Evolutionary conservation across 1,140 invertebrate genomes (phyloP), one percentile per base, ranked within the genome.

Genomic region (Littorina saxatilis): DNA sequence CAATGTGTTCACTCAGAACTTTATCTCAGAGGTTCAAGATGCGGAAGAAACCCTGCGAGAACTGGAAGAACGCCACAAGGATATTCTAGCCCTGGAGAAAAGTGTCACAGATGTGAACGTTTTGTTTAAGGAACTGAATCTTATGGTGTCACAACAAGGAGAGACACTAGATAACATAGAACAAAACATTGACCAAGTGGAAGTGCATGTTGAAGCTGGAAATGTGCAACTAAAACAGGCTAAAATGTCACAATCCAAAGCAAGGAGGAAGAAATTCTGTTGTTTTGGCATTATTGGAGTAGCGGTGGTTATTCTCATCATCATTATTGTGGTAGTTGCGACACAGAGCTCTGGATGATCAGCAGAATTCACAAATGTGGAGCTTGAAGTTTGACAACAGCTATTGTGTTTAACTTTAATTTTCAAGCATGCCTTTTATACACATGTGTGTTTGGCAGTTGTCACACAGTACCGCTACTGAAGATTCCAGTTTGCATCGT

Each of bases 41-140:
- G 87, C 88, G 15, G 83, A 85, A 61, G 61, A 82, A 66, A 84
- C 85, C 29, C 72, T 89, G 32, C 84, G 86, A 52, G 73, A 85
- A 35, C 89, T 87, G 92, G 95, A 76, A 94, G 95, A 85, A 94
- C 96, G 88, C 35, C 80, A 89, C 35, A 82, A 86, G 68, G 88
- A 87, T 77, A 82, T 89, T 61, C 79, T 82, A 23, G 80, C 85
- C 29, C 79, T 89, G 50, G 88, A 89, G 79, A 85, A 85, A 77
- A 86, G 85, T 80, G 84, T 89, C 17, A 78, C 83, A 15, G 84
- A 88, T 63, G 88, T 89, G 0, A 87, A 89, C 77, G 70, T 80
- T 32, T 63, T 89, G n/a, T 89, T 89, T 68, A 87, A 85, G 32
- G 88, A 88, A 27, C 82, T 89, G 80, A 87, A 86, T 79, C 82